Evolutionary conservation across 2,888 invertebrate genomes (phyloP).

Genomic region (Lithophane socia): DNA sequence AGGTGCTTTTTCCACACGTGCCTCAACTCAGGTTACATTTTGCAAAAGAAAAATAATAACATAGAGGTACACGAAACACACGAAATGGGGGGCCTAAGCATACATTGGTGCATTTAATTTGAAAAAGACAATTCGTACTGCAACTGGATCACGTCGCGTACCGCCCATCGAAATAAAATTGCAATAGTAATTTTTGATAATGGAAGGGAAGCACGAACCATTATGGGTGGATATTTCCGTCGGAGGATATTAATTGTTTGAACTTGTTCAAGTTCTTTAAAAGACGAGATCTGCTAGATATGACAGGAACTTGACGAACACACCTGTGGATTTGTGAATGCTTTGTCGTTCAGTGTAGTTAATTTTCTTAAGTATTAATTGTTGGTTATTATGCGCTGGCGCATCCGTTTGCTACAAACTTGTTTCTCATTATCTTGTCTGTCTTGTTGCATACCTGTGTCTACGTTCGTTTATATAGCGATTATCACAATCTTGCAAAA

Average conservation of each 20-base stretch:
- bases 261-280: slow-evolving; percentile 75
- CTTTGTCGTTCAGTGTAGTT: slow-evolving; percentile 77
- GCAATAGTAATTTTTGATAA: slow-evolving; percentile 88
- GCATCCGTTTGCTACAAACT: slow-evolving; percentile 83
- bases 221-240: slow-evolving; percentile 88
- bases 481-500: slow-evolving; percentile 38
- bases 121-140: slow-evolving; percentile 84
- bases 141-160: slow-evolving; percentile 81
- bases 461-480: slow-evolving; percentile 46
- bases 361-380: slow-evolving; percentile 83
- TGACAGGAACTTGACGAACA: slow-evolving; percentile 66
- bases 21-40: slow-evolving; percentile 83
- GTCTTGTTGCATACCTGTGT: slow-evolving; percentile 66
- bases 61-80: slow-evolving; percentile 71
- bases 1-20: slow-evolving; percentile 83
- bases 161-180: slow-evolving; percentile 84
- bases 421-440: slow-evolving; percentile 82
- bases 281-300: slow-evolving; percentile 80
- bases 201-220: slow-evolving; percentile 81
- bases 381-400: slow-evolving; percentile 78
- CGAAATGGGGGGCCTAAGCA: slow-evolving; percentile 79
- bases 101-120: slow-evolving; percentile 83
- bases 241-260: slow-evolving; percentile 80
- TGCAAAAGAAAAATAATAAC: slow-evolving; percentile 83
- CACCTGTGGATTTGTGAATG: slow-evolving; percentile 84